Conservation (phyloP, 2,888 invertebrate species). For the Hymenopus coronatus region DNA sequence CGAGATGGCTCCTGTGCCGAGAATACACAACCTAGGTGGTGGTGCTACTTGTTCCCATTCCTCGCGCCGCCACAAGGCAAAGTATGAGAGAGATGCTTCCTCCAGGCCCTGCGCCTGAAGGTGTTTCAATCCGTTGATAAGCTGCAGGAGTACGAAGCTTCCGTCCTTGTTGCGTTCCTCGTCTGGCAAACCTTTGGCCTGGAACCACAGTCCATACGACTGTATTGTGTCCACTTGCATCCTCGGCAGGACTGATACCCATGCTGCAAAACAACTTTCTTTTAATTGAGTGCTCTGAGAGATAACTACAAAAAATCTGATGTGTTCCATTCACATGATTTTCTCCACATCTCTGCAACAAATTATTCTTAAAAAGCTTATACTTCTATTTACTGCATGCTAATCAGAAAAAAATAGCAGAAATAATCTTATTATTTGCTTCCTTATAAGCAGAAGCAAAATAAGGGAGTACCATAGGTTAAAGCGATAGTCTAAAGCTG, state of each 20-base stretch:
- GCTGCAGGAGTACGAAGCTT: slow-evolving; percentile 74
- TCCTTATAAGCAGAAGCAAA: no score
- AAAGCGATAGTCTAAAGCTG: no score
- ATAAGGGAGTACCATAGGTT: no score
- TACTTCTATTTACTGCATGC: no score
- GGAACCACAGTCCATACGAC: slow-evolving; percentile 61
- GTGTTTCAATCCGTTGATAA: slow-evolving; percentile 77
- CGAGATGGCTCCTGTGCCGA: slow-evolving; percentile 45
- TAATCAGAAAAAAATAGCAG: no score
- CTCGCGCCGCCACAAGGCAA: slow-evolving; percentile 65
- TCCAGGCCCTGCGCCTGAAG: slow-evolving; percentile 81
- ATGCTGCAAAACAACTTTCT: slow-evolving; percentile 53
- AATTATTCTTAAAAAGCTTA: no score
- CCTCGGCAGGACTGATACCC: slow-evolving; percentile 70
- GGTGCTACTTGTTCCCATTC: slow-evolving; percentile 28
- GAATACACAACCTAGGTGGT: slow-evolving; percentile 44
- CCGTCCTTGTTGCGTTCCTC: slow-evolving; percentile 62
- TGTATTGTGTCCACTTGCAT: slow-evolving; percentile 73
- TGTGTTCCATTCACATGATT: no score
- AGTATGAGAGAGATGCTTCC: slow-evolving; percentile 69
- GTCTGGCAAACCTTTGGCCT: slow-evolving; percentile 40
- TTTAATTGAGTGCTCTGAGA: no score
- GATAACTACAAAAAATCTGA: no score
- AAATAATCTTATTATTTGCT: no score
- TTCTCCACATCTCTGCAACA: no score